These are phyloP conservation scores for Calyptomena viridis DNA, from an alignment of 2,113 vertebrate species.

Conservation along the genomic window DNA sequence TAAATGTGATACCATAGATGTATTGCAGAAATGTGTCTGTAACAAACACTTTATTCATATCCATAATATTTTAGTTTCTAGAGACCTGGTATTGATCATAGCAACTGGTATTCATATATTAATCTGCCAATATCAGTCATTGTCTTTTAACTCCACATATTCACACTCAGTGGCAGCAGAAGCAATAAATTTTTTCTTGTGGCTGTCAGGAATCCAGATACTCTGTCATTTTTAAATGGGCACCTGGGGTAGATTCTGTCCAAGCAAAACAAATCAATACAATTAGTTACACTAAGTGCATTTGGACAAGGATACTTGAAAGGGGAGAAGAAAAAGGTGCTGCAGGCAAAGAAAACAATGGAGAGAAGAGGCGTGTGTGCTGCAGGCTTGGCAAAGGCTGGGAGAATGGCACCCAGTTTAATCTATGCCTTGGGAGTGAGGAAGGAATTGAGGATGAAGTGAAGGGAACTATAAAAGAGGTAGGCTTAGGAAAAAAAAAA, in stretches of 20 bases:
- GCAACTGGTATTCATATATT: not conserved
- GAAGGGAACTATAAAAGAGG: not conserved
- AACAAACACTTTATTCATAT: not conserved
- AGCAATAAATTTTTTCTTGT: not conserved
- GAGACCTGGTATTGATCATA: not conserved
- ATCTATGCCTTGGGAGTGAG: not conserved
- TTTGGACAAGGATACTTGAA: not conserved
- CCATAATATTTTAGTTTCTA: not conserved
- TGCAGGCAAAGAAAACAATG: not conserved
- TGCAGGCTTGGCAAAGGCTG: not conserved
- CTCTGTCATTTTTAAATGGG: constrained; percentile 15
- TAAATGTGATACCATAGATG: not conserved
- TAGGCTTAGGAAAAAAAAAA: not conserved
- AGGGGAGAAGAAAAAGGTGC: not conserved
- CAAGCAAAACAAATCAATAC: not conserved
- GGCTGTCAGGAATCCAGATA: not conserved
- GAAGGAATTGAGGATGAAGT: not conserved
- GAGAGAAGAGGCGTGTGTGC: not conserved
- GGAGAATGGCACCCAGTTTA: not conserved
- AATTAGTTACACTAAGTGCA: not conserved
- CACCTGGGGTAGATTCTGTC: not conserved
- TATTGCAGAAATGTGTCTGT: not conserved
- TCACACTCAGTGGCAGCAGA: not conserved
- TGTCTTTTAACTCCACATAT: not conserved
- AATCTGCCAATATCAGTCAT: not conserved